Evolutionary conservation across 2,113 vertebrate species (phyloP), one percentile per base, ranked within the genome.

Genomic region (Pipa parva): DNA sequence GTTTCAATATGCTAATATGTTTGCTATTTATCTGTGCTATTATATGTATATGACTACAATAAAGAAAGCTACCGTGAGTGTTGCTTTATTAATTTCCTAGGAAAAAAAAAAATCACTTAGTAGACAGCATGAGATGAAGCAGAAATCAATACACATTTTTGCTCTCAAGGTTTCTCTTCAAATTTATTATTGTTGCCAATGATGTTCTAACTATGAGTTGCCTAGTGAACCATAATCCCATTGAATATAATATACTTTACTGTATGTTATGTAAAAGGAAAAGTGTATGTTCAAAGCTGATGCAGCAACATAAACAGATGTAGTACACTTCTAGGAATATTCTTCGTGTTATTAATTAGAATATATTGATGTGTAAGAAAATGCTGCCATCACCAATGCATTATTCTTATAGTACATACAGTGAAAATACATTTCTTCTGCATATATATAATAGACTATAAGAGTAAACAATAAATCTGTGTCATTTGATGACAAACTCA

Each of bases 101-200:
- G n/a, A 63, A 37, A 42, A 17, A 54, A 54, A 54, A 54, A 42
- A 28, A 26, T 27, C 62, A 63, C 24, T 54, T 17, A 63, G 36
- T 36, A 18, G 33, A 54, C 20, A 39, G 61, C 48, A 26, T 26
- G 22, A 37, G 13, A 52, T 7, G 22, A 46, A 17, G 24, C 17
- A 63, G 36, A n/a, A 5, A 63, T 63, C 62, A 54, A 55, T 55
- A 55, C 9, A 54, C 7, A 31, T 15, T 11, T 52, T 63, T 55
- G 26, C 50, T 54, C n/a, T 54, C 24, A 63, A 42, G 62, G 22
- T 63, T 54, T 63, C 22, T 63, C 18, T 54, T 31, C 37, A 10
- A 54, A 63, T 63, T 39, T 63, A 63, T 63, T 63, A 21, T 21
- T 20, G 24, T 42, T 54, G 49, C 52, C 22, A 54, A 55, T 31